Conservation (phyloP, 1,140 invertebrate species). For the Drosophila rhopaloa region DNA sequence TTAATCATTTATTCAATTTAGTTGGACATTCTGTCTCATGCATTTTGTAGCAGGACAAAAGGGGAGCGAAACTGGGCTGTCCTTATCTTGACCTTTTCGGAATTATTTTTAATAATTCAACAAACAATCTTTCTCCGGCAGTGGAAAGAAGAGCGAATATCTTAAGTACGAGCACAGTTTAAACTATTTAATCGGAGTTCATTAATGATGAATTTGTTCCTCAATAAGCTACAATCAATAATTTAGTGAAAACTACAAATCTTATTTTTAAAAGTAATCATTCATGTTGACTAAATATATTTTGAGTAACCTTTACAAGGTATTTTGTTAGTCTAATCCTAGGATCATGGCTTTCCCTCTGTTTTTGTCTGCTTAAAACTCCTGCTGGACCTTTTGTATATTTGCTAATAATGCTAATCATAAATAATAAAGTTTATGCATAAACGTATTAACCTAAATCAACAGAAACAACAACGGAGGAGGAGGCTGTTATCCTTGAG, state of each 20-base stretch:
- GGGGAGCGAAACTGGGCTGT: conserved; percentile 17
- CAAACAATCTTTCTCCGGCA: conserved; percentile 31
- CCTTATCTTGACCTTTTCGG: conserved; percentile 69
- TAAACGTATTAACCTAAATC: conserved; percentile 80
- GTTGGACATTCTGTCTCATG: conserved; percentile 79
- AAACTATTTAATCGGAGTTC: neutral
- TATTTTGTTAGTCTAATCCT: neutral
- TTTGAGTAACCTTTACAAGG: conserved; percentile 6
- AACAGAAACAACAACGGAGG: conserved; percentile 46
- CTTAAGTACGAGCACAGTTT: neutral
- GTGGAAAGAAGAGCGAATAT: neutral
- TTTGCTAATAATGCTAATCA: conserved; percentile 73
- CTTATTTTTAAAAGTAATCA: neutral
- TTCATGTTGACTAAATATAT: neutral
- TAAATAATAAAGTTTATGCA: conserved; percentile 82
- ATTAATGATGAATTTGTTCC: neutral
- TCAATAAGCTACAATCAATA: neutral
- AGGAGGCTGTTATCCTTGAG: conserved; percentile 19
- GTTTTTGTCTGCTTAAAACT: conserved; percentile 16
- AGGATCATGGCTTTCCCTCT: neutral
- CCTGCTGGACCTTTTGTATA: conserved; percentile 34
- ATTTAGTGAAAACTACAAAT: neutral
- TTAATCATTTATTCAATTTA: conserved; percentile 83
- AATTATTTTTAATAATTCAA: conserved; percentile 76
- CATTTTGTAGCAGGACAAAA: conserved; percentile 66